These are phyloP conservation scores for Macaria liturata DNA, from an alignment of 2,888 invertebrate genomes.

Conservation along the genomic window DNA sequence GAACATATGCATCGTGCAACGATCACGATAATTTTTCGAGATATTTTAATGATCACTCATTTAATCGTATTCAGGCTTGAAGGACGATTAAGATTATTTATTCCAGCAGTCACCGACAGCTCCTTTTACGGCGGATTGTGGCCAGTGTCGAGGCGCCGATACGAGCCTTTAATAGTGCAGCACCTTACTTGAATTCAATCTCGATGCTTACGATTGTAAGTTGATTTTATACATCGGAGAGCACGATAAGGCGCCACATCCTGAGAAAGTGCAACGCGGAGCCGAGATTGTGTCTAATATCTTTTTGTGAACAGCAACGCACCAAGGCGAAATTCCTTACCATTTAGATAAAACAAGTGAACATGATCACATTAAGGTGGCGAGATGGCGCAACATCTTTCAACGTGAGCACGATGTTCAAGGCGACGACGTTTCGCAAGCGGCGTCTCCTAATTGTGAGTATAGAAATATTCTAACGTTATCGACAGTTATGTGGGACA, in stretches of 20 bases:
- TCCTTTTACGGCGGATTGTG: slow-evolving; percentile 56
- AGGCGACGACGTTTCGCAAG: slow-evolving; percentile 44
- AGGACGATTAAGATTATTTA: slow-evolving; percentile 56
- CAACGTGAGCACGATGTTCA: slow-evolving; percentile 30
- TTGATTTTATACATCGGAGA: slow-evolving; percentile 38
- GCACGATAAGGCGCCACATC: slow-evolving; percentile 38
- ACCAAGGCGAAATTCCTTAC: background rate
- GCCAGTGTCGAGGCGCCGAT: slow-evolving; percentile 56
- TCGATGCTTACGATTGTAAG: slow-evolving; percentile 47
- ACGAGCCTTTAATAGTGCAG: slow-evolving; percentile 47
- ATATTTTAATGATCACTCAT: slow-evolving; percentile 60
- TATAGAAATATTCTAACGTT: slow-evolving; percentile 51
- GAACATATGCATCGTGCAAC: slow-evolving; percentile 18
- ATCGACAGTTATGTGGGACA: slow-evolving; percentile 66
- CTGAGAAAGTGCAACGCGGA: slow-evolving; percentile 29
- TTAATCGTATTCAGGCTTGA: slow-evolving; percentile 50
- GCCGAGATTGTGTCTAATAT: slow-evolving; percentile 13
- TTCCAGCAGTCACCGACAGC: slow-evolving; percentile 53
- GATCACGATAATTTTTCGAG: slow-evolving; percentile 44
- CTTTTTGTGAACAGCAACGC: slow-evolving; percentile 11
- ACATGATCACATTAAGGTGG: too few species aligned
- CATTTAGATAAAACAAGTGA: too few species aligned
- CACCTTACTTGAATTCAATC: slow-evolving; percentile 46
- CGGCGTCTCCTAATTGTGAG: slow-evolving; percentile 45
- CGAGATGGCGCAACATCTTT: slow-evolving; percentile 19